phyloP scores from a whole-genome alignment of 2,113 vertebrate genomes.

The Hydropotes inermis region DNA sequence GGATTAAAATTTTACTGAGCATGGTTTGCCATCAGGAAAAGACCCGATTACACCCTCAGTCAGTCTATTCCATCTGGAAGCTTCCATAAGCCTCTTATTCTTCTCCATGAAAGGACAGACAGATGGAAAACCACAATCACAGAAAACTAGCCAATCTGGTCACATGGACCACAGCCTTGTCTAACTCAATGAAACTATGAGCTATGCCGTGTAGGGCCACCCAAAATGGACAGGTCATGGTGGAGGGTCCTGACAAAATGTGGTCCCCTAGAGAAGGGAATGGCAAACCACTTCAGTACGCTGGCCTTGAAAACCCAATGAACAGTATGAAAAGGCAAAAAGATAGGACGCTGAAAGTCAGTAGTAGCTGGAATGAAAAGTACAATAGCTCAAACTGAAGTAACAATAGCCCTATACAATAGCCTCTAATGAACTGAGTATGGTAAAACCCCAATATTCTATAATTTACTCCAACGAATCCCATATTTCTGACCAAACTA shows the following conservation, averaged over 20 bases:
- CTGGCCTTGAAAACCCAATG: background rate
- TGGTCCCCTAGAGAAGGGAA: background rate
- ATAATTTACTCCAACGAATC: background rate
- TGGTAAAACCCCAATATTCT: background rate
- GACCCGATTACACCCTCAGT: background rate
- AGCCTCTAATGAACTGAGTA: background rate
- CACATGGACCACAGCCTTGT: background rate
- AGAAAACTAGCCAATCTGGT: background rate
- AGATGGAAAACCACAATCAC: background rate
- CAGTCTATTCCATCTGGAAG: background rate
- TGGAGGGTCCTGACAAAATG: background rate
- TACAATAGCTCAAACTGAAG: fast-evolving
- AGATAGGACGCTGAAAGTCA: background rate
- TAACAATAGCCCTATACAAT: background rate
- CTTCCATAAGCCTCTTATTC: background rate
- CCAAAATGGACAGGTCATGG: fast-evolving
- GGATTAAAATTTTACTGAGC: background rate
- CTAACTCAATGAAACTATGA: background rate
- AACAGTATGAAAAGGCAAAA: background rate
- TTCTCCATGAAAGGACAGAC: background rate
- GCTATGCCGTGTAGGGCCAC: fast-evolving
- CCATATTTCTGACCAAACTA: background rate
- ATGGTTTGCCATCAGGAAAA: background rate
- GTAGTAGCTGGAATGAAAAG: background rate
- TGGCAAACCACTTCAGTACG: background rate